Percentiles rank a stretch among this genome's conserved stretches.
phyloP scores from a whole-genome alignment of 2,888 invertebrate genomes.

The Diploptera punctata region DNA sequence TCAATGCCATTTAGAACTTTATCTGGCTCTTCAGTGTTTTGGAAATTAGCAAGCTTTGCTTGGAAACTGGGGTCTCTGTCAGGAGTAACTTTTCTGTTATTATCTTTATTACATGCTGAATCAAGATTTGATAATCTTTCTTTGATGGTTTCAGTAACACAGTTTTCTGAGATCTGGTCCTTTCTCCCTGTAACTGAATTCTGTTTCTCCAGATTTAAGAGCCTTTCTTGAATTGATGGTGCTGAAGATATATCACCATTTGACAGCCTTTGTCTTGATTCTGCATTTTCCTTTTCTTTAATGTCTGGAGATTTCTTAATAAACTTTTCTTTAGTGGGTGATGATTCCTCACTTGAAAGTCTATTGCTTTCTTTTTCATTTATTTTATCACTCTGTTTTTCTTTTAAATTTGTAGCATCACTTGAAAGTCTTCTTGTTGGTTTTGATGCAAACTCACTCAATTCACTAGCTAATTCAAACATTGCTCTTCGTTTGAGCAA shows the following conservation, averaged over 20 bases:
- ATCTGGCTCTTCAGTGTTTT: conserved; percentile 29
- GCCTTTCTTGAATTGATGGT: conserved; percentile 37
- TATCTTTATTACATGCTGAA: conserved; percentile 29
- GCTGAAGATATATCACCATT: conserved; percentile 63
- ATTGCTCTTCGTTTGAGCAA: conserved; percentile 82
- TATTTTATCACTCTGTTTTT: background rate
- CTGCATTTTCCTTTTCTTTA: conserved; percentile 23
- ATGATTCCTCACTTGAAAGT: conserved; percentile 37
- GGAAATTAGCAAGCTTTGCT: conserved; percentile 43
- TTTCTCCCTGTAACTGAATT: conserved; percentile 11
- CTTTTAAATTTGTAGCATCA: background rate
- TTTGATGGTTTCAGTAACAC: conserved; percentile 37
- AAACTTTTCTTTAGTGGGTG: conserved; percentile 49
- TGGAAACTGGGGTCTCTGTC: conserved; percentile 42
- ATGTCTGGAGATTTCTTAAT: conserved; percentile 36
- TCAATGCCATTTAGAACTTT: conserved; percentile 17
- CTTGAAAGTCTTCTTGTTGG: conserved; percentile 1
- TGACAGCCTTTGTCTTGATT: conserved; percentile 59
- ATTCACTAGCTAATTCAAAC: conserved; percentile 69
- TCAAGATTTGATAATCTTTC: conserved; percentile 39
- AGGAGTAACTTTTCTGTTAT: conserved; percentile 40
- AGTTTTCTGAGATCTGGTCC: conserved; percentile 2
- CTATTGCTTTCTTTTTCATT: background rate
- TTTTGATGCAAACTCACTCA: conserved; percentile 8
- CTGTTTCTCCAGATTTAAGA: conserved; percentile 48